phyloP scores from a whole-genome alignment of 2,113 vertebrate genomes.

The Eptesicus fuscus region DNA sequence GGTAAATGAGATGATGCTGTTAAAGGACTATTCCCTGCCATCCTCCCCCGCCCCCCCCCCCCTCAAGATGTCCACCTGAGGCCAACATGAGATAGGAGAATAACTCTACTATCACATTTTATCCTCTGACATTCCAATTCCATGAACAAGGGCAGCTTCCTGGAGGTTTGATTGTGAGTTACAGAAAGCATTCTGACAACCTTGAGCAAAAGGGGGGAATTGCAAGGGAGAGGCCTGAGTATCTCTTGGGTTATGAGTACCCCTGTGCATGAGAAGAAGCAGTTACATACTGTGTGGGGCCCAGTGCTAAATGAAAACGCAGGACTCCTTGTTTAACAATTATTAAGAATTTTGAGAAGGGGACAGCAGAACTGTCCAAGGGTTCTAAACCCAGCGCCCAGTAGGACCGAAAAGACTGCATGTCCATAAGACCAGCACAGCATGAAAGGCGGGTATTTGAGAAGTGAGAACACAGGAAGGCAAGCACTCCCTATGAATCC shows the following conservation, averaged over 20 bases:
- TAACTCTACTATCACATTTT: background rate
- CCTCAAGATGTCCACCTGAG: background rate
- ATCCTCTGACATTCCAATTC: background rate
- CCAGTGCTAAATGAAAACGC: background rate
- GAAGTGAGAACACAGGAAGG: background rate
- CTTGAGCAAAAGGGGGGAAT: background rate
- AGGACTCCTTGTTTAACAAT: background rate
- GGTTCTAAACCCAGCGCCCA: background rate
- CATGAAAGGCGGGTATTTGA: background rate
- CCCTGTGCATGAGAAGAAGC: background rate
- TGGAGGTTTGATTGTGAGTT: background rate
- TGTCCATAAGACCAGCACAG: background rate
- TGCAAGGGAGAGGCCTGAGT: rapidly evolving
- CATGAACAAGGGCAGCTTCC: background rate
- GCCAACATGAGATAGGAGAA: background rate
- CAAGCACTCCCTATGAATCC: background rate
- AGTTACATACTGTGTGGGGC: background rate
- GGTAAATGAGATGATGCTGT: background rate
- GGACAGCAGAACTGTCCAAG: background rate
- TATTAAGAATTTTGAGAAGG: background rate
- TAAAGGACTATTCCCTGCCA: background rate
- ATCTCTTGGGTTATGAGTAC: background rate
- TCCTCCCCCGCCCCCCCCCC: background rate
- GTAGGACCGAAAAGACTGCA: background rate
- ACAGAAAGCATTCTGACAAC: background rate